phyloP scores from a whole-genome alignment of 2,888 invertebrate species.

The Fragum sueziense region DNA sequence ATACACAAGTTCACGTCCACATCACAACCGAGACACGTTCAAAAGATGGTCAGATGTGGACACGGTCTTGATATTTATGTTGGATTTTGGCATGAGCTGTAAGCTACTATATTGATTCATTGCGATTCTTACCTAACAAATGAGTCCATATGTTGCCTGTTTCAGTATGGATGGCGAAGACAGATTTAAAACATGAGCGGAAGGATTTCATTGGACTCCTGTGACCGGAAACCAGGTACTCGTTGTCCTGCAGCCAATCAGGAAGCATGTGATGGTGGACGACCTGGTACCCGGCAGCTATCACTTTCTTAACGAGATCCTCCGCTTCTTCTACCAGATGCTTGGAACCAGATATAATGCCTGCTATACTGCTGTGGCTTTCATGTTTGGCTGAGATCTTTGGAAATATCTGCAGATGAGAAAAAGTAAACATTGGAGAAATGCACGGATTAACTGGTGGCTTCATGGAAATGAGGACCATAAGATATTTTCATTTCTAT shows the following conservation, averaged over 20 bases:
- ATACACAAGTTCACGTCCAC: no score
- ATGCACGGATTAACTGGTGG: neutral
- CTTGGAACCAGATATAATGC: constrained; percentile 64
- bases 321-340: constrained; percentile 95
- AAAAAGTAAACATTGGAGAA: neutral
- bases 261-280: constrained; percentile 94
- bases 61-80: no score
- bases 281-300: constrained; percentile 85
- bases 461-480: neutral
- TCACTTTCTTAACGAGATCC: constrained; percentile 90
- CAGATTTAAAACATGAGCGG: constrained; percentile 97
- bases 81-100: no score
- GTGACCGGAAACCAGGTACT: constrained; percentile 97
- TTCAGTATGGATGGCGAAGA: constrained; percentile 99
- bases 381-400: neutral
- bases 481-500: neutral
- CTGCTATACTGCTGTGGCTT: constrained; percentile 6
- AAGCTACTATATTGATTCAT: no score
- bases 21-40: no score
- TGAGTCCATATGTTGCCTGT: constrained; percentile 99
- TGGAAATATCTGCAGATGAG: neutral
- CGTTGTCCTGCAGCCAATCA: constrained; percentile 99
- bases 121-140: constrained; percentile 87
- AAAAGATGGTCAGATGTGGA: no score
- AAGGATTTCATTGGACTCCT: constrained; percentile 98